These are phyloP conservation scores for Drosophila koepferae DNA, from an alignment of 2,888 invertebrate species.

Conservation along the genomic window DNA sequence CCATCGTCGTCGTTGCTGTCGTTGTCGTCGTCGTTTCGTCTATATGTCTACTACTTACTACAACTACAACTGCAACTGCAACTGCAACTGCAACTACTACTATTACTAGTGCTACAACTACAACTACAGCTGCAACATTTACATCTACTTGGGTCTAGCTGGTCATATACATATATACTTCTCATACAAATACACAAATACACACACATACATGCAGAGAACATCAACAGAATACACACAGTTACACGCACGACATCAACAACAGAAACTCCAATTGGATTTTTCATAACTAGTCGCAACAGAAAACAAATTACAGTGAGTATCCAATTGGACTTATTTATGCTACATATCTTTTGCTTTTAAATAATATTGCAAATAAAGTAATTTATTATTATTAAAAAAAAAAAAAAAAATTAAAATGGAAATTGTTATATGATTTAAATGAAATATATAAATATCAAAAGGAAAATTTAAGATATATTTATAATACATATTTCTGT, in stretches of 20 bases:
- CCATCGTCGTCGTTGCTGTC: slow-evolving; percentile 41
- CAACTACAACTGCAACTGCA: slow-evolving; percentile 46
- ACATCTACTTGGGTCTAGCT: slow-evolving; percentile 57
- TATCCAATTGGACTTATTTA: slow-evolving; percentile 17
- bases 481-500: too few relatives aligned
- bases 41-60: slow-evolving; percentile 74
- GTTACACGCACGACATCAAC: slow-evolving; percentile 4
- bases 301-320: slow-evolving; percentile 55
- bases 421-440: background rate
- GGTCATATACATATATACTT: slow-evolving; percentile 48
- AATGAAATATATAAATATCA: too few relatives aligned
- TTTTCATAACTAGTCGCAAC: slow-evolving; percentile 54
- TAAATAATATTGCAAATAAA: background rate
- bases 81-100: slow-evolving; percentile 34
- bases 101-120: slow-evolving; percentile 23
- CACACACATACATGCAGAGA: background rate
- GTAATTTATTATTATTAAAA: background rate
- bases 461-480: too few relatives aligned
- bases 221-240: slow-evolving; percentile 12
- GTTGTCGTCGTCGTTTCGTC: slow-evolving; percentile 74
- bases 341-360: background rate
- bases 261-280: slow-evolving; percentile 41
- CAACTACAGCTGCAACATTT: slow-evolving; percentile 39
- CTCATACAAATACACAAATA: slow-evolving; percentile 20
- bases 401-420: background rate